Conservation (phyloP, 1,140 invertebrate genomes). For the Luehdorfia chinensis region DNA sequence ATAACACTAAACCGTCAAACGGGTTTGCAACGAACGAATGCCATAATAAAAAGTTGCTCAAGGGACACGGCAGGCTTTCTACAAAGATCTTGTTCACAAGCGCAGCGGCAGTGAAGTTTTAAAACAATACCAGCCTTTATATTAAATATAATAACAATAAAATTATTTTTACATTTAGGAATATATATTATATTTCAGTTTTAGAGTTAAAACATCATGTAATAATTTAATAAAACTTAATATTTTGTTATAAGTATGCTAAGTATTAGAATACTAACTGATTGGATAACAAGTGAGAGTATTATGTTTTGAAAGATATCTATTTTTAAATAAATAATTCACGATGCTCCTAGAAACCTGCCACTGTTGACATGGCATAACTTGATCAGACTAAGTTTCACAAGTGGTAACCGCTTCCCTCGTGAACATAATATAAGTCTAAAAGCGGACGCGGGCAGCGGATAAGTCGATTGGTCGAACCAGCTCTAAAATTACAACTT, state of each 20-base stretch:
- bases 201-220: no score
- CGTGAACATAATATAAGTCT: conserved; percentile 8
- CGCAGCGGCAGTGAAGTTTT: conserved; percentile 21
- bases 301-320: no score
- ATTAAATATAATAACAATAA: neutral
- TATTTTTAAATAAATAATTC: no score
- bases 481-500: conserved; percentile 71
- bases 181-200: no score
- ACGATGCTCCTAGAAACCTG: no score
- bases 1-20: conserved; percentile 71
- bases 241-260: no score
- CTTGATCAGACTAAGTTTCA: no score
- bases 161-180: no score
- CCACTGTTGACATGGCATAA: no score
- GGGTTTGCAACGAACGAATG: conserved; percentile 69
- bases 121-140: neutral
- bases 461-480: conserved; percentile 57
- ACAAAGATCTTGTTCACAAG: conserved; percentile 21
- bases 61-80: conserved; percentile 32
- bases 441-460: conserved; percentile 34
- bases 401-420: conserved; percentile 13
- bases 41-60: conserved; percentile 70
- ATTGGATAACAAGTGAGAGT: no score
- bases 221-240: no score
- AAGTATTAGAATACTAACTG: no score